phyloP scores from a whole-genome alignment of 2,888 invertebrate genomes.

The Cheilosia soror region DNA sequence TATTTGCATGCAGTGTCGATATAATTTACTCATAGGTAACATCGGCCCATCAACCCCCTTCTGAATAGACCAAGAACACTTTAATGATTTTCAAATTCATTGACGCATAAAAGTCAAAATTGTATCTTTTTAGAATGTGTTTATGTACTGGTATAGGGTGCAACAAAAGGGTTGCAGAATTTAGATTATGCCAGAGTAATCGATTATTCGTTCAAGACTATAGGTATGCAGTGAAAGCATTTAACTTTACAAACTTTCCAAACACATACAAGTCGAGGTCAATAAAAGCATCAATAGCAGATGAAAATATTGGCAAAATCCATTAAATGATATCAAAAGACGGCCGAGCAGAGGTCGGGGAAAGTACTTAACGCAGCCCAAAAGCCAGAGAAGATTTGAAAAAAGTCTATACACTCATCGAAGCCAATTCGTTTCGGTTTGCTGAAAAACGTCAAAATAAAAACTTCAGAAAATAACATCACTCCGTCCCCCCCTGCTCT shows the following conservation, averaged over 20 bases:
- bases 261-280: conserved; percentile 30
- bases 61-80: conserved; percentile 35
- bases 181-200: conserved; percentile 7
- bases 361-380: conserved; percentile 4
- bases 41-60: conserved; percentile 46
- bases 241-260: conserved; percentile 39
- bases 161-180: conserved; percentile 46
- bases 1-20: conserved; percentile 70
- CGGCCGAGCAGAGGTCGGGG: not conserved
- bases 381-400: conserved; percentile 33
- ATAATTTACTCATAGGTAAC: conserved; percentile 3
- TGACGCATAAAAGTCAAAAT: conserved; percentile 76
- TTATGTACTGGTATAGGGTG: conserved; percentile 20
- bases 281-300: conserved; percentile 51
- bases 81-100: conserved; percentile 72
- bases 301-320: conserved; percentile 65
- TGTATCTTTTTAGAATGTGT: conserved; percentile 32
- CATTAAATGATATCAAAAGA: conserved; percentile 58
- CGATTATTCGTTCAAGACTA: conserved; percentile 20
- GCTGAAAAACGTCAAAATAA: conserved; percentile 38
- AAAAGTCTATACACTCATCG: conserved; percentile 26
- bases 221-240: conserved; percentile 16
- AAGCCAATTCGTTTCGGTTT: conserved; percentile 64
- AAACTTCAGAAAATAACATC: conserved; percentile 24
- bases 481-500: not conserved